A percentile compares a stretch with the other conserved stretches of the same genome.
These are phyloP conservation scores for Sinodicranocentrus sp. DNA, from an alignment of 2,888 invertebrate species.

Conservation along the genomic window DNA sequence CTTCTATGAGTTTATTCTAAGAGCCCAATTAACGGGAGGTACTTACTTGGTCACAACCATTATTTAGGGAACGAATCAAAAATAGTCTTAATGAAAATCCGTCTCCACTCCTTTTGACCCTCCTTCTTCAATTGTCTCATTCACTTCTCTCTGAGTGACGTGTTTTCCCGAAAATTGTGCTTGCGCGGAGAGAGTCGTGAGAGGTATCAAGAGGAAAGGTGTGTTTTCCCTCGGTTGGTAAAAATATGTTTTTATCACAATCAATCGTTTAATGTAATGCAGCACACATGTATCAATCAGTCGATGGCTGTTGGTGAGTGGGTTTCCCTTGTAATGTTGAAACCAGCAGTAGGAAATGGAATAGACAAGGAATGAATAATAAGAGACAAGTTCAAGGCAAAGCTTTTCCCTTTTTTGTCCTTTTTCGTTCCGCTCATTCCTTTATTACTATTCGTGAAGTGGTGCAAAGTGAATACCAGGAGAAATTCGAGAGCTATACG, in stretches of 20 bases:
- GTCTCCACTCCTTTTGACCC: slow-evolving; percentile 7
- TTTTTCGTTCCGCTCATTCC: slow-evolving; percentile 40
- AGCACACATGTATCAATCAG: slow-evolving; percentile 18
- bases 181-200: too few species aligned
- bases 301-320: neutral
- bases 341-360: slow-evolving; percentile 37
- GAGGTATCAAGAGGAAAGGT: too few species aligned
- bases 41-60: slow-evolving; percentile 68
- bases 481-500: slow-evolving; percentile 9
- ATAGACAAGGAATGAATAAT: slow-evolving; percentile 64
- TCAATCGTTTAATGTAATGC: slow-evolving; percentile 12
- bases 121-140: neutral
- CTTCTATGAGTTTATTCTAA: neutral
- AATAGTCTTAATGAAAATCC: slow-evolving; percentile 53
- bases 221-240: too few species aligned
- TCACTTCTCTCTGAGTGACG: slow-evolving; percentile 2
- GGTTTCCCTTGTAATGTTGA: neutral
- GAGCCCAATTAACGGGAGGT: slow-evolving; percentile 11
- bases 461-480: slow-evolving; percentile 8
- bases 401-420: slow-evolving; percentile 46
- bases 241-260: too few species aligned
- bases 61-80: slow-evolving; percentile 56
- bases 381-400: slow-evolving; percentile 65
- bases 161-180: slow-evolving; percentile 24
- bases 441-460: slow-evolving; percentile 7